A percentile compares a stretch with the other conserved stretches of the same genome.
Evolutionary conservation across 1,140 invertebrate species (phyloP).

Genomic region (Pseudomyrmex gracilis): DNA sequence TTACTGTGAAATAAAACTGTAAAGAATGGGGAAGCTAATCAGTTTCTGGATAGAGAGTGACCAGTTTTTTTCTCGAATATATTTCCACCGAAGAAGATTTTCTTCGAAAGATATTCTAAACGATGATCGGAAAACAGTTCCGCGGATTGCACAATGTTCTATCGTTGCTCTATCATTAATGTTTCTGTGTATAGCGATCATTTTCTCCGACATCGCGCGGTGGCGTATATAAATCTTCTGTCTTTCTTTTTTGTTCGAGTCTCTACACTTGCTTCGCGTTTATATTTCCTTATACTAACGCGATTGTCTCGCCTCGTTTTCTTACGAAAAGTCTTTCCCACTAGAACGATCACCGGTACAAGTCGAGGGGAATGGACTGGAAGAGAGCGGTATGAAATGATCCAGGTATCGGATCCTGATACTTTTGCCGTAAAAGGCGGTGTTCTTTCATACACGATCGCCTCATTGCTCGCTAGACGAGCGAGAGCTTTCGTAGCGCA

Average conservation of each 20-base stretch:
- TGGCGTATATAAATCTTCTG: neutral
- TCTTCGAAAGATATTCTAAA: no score
- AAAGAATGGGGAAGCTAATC: no score
- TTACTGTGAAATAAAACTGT: no score
- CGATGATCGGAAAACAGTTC: no score
- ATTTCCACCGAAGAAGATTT: no score
- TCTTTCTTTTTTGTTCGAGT: neutral
- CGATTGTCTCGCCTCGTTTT: slow-evolving; percentile 13
- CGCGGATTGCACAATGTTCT: no score
- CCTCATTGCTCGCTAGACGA: slow-evolving; percentile 47
- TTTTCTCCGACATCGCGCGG: no score
- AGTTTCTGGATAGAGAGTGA: no score
- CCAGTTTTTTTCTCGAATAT: no score
- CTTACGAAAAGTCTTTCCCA: slow-evolving; percentile 54
- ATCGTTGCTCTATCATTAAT: no score
- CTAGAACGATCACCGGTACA: slow-evolving; percentile 32
- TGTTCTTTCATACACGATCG: slow-evolving; percentile 13
- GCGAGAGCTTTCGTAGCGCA: neutral
- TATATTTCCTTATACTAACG: slow-evolving; percentile 26
- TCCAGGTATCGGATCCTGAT: slow-evolving; percentile 45
- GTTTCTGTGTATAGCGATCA: no score
- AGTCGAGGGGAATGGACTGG: slow-evolving; percentile 50
- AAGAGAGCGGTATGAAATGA: slow-evolving; percentile 38
- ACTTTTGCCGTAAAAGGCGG: slow-evolving; percentile 34
- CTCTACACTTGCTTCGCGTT: slow-evolving; percentile 19